Base-by-base conservation (phyloP, 2,797 vertebrate species). In the Melanotaenia maccullochi region DNA sequence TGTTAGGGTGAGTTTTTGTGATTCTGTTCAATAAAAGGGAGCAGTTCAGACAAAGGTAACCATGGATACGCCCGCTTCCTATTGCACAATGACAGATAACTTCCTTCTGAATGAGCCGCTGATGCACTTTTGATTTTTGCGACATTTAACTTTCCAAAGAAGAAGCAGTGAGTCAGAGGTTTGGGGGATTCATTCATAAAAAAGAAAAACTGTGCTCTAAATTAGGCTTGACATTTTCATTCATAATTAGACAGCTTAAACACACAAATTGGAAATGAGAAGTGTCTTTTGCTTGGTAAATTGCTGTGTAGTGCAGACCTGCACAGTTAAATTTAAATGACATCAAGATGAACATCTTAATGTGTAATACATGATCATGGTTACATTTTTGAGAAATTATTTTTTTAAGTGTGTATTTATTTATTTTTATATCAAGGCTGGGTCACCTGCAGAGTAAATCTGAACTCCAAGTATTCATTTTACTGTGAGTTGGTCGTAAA, bases 61-160 rank as follows among this genome's bases (percentile, higher is more conserved):
- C 78, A 85, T 87, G 78, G 83, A 66, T 78, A 84, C 82, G 68
- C 60, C 72, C 66, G 64, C 75, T 89, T 88, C 77, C 82, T 90
- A 58, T 89, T 90, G 68, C 84, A 83, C 73, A 89, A 85, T 13
- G 68, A 16, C 64, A 73, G 51, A 80, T 72, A 58, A 75, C 79
- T 88, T 88, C 83, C 87, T 86, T 82, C 75, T 4, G 14, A 77
- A 85, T 60, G 52, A 81, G 65, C 57, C 61, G 35, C 9, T 0
- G 49, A 44, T 75, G 83, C 85, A 75, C 70, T 88, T 87, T 81
- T 78, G 57, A 74, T 68, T 85, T 84, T 87, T 87, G 73, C 64
- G 4, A 86, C 78, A 87, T 75, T 68, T 69, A 7, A 22, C 18
- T 72, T 71, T 74, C 80, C 75, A 25, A 51, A 75, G 68, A 83